Conservation (phyloP, 2,113 vertebrate genomes). For the Oostethus manadensis region DNA sequence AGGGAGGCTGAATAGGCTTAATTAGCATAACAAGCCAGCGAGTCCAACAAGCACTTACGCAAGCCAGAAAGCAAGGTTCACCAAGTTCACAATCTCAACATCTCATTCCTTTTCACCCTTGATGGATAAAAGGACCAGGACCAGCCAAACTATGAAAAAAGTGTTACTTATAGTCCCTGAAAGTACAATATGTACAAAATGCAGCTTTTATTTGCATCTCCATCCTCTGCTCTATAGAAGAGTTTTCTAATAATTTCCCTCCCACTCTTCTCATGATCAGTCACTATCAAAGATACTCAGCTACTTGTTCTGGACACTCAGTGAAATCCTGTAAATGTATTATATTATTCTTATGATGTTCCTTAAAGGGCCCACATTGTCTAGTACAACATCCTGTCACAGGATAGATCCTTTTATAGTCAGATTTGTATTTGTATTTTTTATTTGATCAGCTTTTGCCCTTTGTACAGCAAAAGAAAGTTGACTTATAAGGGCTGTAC, state of each 20-base stretch:
- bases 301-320: constrained; percentile 46
- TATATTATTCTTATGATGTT: constrained; percentile 62
- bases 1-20: too few species aligned
- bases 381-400: constrained; percentile 46
- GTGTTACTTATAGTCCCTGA: too few species aligned
- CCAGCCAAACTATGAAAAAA: too few species aligned
- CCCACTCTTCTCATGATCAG: constrained; percentile 12
- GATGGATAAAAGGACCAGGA: too few species aligned
- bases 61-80: too few species aligned
- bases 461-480: constrained; percentile 75
- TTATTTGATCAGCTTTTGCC: constrained; percentile 68
- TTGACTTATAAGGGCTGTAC: constrained; percentile 67
- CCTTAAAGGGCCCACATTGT: constrained; percentile 55
- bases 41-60: too few species aligned
- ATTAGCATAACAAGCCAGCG: too few species aligned
- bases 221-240: background rate
- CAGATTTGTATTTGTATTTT: constrained; percentile 45
- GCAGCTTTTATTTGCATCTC: too few species aligned
- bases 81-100: too few species aligned
- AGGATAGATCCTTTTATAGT: constrained; percentile 60
- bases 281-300: constrained; percentile 17
- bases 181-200: too few species aligned
- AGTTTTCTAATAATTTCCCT: background rate
- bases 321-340: constrained; percentile 64
- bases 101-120: too few species aligned